Evolutionary conservation across 2,113 vertebrate genomes (phyloP), one percentile per base, ranked within the genome.

Genomic region (Rynchops niger): DNA sequence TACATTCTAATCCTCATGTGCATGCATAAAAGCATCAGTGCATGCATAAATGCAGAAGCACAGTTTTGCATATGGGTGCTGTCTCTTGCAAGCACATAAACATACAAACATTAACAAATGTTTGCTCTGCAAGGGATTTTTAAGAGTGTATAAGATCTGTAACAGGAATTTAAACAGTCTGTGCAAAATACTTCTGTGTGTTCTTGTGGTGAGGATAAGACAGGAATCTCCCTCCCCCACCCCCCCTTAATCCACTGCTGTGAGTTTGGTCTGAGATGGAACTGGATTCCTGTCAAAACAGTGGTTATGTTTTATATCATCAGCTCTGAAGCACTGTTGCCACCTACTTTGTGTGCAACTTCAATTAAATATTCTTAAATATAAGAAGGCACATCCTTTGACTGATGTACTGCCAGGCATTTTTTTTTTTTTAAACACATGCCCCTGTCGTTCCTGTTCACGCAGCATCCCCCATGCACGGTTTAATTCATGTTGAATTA

Each of bases 401-500:
- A 97, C 94, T 98, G 82, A 98, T 97, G 93, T 98, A 98, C 59
- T 97, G 93, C 97, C 97, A 98, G 95, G 97, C 78, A 80, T 98
- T 94, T 89, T 89, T 98, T 94, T 89, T 89, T 97, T 96, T 50
- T 49, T 49, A 49, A 49, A 97, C 96, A 97, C 8, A 87, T 98
- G 97, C 96, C 98, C 32, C 97, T 36, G 80, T 98, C 98, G 20
- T 93, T 95, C 32, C 98, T 98, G 98, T 92, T 98, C 98, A 42
- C 94, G 96, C 52, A 98, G 92, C 65, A 98, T 97, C 45, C 97
- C 96, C 74, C 98, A 79, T 13, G 95, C 72, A 7, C 78, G 84
- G 97, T 98, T 98, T 92, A 98, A 96, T 84, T 98, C 91, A 67
- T 98, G 97, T 65, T 97, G 87, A 42, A 98, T 96, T 83, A 99